Evolutionary conservation across 1,140 invertebrate genomes (phyloP), one percentile per base, ranked within the genome.

Genomic region (Papilio polytes): DNA sequence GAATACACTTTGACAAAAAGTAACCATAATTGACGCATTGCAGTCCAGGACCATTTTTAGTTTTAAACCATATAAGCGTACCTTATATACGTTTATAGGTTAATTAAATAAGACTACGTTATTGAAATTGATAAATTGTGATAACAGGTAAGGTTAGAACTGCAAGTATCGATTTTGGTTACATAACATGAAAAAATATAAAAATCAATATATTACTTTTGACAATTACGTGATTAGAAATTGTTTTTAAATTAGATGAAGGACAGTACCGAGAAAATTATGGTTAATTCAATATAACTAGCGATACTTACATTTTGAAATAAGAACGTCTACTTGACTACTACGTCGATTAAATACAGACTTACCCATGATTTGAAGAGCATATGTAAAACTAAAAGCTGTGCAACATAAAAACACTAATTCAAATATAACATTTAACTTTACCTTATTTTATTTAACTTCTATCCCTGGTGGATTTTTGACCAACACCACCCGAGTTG

Each of bases 181-280:
- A 88, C 86, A 88, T 88, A 88, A 88, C 84, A 80, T 72, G 76
- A 83, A 85, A 83, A 80, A 83, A 31, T 46, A 20, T 59, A 22
- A 41, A 66, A 66, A 78, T 15, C 10, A n/a, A 20, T 22, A 78
- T 66, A 22, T 66, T 46, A 78, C 9, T 44, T 48, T 22, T 20
- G 41, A 48, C 20, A 59, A 36, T 41, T 31, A 59, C 48, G 22
- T 22, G 48, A 31, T 36, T 31, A 18, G 46, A 63, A 12, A 22
- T 22, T 41, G 13, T 59, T 31, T 36, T 59, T 51, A 51, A 78
- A 36, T 78, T 44, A 66, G 15, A 66, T 63, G 41, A 78, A 18
- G 20, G 20, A 44, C 13, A 66, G n/a, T 44, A 44, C 22, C 31
- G 26, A 44, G 1, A 46, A 46, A 66, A 46, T 36, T 3, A 56